A percentile compares a stretch with the other conserved stretches of the same genome.
These are phyloP conservation scores for Caenorhabditis zanzibari DNA, from an alignment of 2,888 invertebrate genomes.

Conservation along the genomic window DNA sequence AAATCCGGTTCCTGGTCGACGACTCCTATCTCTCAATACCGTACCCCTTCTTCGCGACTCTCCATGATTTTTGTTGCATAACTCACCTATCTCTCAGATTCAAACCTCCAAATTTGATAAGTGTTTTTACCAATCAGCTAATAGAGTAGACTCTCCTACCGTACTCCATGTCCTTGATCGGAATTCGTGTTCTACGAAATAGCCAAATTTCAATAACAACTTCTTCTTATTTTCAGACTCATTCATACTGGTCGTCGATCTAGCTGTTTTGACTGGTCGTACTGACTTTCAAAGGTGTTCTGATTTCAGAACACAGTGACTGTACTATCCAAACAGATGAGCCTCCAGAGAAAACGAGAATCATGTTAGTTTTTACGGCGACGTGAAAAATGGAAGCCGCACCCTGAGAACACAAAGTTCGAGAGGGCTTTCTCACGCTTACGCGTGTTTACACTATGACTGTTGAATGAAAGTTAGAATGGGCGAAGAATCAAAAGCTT, in stretches of 20 bases:
- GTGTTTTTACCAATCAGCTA: constrained; percentile 14
- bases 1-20: constrained; percentile 2
- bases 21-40: background rate
- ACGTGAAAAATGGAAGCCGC: constrained; percentile 54
- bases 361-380: constrained; percentile 42
- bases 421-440: constrained; percentile 58
- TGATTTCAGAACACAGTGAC: background rate
- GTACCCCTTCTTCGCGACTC: background rate
- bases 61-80: constrained; percentile 27
- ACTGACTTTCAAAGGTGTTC: constrained; percentile 47
- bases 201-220: background rate
- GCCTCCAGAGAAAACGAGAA: background rate
- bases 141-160: constrained; percentile 15
- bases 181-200: constrained; percentile 24
- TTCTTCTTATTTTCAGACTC: background rate
- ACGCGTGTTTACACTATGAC: constrained; percentile 48
- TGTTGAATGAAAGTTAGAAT: background rate
- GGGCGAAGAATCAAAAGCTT: constrained; percentile 25
- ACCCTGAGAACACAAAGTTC: constrained; percentile 62
- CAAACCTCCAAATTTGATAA: constrained; percentile 19
- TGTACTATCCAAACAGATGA: constrained; percentile 41
- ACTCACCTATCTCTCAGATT: constrained; percentile 19
- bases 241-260: background rate
- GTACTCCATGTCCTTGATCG: constrained; percentile 36
- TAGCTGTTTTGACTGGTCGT: constrained; percentile 14